A percentile compares a stretch with the other conserved stretches of the same genome.
phyloP scores from a whole-genome alignment of 2,113 vertebrate species.

The Pachycephala philippinensis region DNA sequence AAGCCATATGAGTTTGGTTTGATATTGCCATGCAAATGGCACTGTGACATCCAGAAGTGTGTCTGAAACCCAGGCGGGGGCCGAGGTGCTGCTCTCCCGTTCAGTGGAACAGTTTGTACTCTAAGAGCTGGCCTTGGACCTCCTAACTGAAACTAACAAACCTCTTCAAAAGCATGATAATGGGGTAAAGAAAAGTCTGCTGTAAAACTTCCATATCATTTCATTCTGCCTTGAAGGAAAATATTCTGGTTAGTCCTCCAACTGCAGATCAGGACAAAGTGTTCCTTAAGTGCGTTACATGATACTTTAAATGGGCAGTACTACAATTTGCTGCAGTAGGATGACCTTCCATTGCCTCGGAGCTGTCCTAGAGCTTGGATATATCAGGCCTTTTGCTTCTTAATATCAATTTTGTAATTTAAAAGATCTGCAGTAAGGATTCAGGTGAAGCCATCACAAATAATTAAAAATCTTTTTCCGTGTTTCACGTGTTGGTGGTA shows the following conservation, averaged over 20 bases:
- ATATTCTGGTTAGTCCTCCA: not conserved
- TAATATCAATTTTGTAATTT: not conserved
- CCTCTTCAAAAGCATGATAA: not conserved
- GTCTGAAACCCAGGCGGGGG: constrained; percentile 1
- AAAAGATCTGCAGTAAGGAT: not conserved
- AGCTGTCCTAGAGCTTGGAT: not conserved
- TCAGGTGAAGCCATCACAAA: not conserved
- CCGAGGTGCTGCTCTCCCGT: not conserved
- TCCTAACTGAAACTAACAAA: not conserved
- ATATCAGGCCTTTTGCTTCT: not conserved
- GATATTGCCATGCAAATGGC: constrained; percentile 50
- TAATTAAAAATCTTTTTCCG: not conserved
- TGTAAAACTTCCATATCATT: not conserved
- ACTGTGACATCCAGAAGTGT: constrained; percentile 2
- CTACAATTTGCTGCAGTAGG: not conserved
- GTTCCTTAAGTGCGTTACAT: not conserved
- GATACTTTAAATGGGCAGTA: not conserved
- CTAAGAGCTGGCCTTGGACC: not conserved
- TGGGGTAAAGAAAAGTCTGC: not conserved
- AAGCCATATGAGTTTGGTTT: constrained; percentile 55
- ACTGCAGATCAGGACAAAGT: not conserved
- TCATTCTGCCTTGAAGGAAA: constrained; percentile 12
- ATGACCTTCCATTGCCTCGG: not conserved
- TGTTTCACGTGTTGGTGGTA: constrained; percentile 10
- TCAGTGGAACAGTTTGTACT: not conserved